These are phyloP conservation scores for Drosophila mayaguana DNA, from an alignment of 2,888 invertebrate species.

Conservation along the genomic window DNA sequence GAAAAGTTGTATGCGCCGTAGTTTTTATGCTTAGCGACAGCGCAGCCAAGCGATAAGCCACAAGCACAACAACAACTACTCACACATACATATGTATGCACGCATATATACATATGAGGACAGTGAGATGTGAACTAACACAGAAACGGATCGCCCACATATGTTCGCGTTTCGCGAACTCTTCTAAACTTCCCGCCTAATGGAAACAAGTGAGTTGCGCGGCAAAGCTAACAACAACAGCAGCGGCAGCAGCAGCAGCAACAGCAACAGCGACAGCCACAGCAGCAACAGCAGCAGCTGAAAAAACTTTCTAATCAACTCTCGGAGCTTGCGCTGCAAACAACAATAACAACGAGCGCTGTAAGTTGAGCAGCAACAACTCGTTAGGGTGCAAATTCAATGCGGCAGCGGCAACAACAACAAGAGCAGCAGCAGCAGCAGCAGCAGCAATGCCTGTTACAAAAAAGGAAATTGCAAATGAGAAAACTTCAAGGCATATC, in stretches of 20 bases:
- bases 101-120: not conserved
- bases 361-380: constrained; percentile 21
- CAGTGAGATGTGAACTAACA: constrained; percentile 9
- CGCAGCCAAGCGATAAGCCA: constrained; percentile 67
- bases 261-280: constrained; percentile 20
- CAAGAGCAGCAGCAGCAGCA: constrained; percentile 10
- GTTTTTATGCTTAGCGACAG: constrained; percentile 71
- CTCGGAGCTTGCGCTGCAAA: constrained; percentile 56
- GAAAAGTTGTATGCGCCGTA: constrained; percentile 63
- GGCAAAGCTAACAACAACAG: constrained; percentile 32
- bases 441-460: not conserved
- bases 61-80: constrained; percentile 12
- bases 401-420: constrained; percentile 44
- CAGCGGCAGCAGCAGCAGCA: constrained; percentile 26
- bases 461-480: constrained; percentile 9
- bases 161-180: constrained; percentile 50
- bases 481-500: not conserved
- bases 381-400: constrained; percentile 59
- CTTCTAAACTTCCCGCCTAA: constrained; percentile 52
- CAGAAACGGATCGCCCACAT: constrained; percentile 41
- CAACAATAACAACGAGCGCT: constrained; percentile 29
- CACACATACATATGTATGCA: constrained; percentile 1
- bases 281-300: constrained; percentile 39
- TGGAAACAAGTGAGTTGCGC: constrained; percentile 55
- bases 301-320: constrained; percentile 76